Base-by-base conservation (phyloP, 1,140 invertebrate genomes). In the Solen grandis region DNA sequence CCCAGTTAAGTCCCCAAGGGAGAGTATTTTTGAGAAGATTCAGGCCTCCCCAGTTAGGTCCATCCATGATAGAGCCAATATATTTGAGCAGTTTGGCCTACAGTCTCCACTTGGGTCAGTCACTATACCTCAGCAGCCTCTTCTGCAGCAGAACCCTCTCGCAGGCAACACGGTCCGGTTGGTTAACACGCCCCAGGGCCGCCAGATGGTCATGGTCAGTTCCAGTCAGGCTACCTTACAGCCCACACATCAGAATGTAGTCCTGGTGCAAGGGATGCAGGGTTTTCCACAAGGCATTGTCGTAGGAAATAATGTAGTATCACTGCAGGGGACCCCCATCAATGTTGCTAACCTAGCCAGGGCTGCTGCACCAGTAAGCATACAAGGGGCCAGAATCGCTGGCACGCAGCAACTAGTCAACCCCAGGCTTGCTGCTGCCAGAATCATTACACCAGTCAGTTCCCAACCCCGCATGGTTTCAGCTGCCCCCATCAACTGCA, bases 11-110 rank as follows among this genome's bases (percentile, higher is more conserved):
- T 25, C 55, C 16, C 16, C 33, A 2, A 50, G 66, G 27, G 75
- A 78, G 50, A 55, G 63, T 50, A 57, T 78, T n/a, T 66, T 78
- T 36, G 60, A 78, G 38, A 78, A 78, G 35, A 22, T 68, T 22
- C 73, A 76, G 25, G 36, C 55, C n/a, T 69, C 75, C 25, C 75
- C 75, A 33, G 1, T 54, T 2, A 72, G 65, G 55, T 70, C 38
- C 36, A 25, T 54, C 38, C 25, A 36, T 36, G 77, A 80, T 73
- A 50, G 77, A 35, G 55, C 77, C 3, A 80, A 80, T 35, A 80
- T 80, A 46, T 80, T 80, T 80, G 77, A 80, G 36, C 77, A 80
- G 60, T 80, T 80, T 80, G 52, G 63, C 57, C 14, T 78, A 13
- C 77, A 72, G 22, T 14, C 22, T 14, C 65, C 35, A 2, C 35